Evolutionary conservation across 1,140 invertebrate species (phyloP).

Genomic region (Orius insidiosus): DNA sequence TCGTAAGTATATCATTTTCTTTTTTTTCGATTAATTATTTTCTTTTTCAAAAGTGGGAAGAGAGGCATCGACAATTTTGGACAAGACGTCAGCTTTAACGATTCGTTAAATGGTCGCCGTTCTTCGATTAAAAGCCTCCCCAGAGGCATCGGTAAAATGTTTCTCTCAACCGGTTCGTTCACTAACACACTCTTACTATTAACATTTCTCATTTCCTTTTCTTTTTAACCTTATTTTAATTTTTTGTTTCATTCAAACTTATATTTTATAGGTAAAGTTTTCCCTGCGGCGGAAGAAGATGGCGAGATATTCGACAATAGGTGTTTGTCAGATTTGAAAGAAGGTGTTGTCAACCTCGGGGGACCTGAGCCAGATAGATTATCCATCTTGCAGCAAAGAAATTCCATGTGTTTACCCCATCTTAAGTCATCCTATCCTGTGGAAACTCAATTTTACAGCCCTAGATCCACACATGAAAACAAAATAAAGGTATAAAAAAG

Average conservation of each 20-base stretch:
- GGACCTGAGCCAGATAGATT: slow-evolving; percentile 26
- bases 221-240: background rate
- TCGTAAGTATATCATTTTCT: too few species aligned
- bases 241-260: background rate
- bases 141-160: slow-evolving; percentile 21
- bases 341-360: slow-evolving; percentile 11
- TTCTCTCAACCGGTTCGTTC: slow-evolving; percentile 20
- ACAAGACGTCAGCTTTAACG: too few species aligned
- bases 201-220: background rate
- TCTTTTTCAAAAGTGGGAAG: too few species aligned
- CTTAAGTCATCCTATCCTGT: background rate
- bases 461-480: background rate
- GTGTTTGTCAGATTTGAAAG: slow-evolving; percentile 25
- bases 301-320: slow-evolving; percentile 27
- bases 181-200: slow-evolving; percentile 12
- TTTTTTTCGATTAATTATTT: too few species aligned
- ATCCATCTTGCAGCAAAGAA: slow-evolving; percentile 59
- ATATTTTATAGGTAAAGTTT: slow-evolving; percentile 22
- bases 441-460: background rate
- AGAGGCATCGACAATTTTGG: too few species aligned
- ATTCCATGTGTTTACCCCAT: slow-evolving; percentile 38
- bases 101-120: too few species aligned
- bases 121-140: slow-evolving; percentile 15
- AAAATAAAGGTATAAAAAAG: background rate
- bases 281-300: slow-evolving; percentile 29